phyloP scores from a whole-genome alignment of 2,113 vertebrate genomes.

The Cebus imitator region DNA sequence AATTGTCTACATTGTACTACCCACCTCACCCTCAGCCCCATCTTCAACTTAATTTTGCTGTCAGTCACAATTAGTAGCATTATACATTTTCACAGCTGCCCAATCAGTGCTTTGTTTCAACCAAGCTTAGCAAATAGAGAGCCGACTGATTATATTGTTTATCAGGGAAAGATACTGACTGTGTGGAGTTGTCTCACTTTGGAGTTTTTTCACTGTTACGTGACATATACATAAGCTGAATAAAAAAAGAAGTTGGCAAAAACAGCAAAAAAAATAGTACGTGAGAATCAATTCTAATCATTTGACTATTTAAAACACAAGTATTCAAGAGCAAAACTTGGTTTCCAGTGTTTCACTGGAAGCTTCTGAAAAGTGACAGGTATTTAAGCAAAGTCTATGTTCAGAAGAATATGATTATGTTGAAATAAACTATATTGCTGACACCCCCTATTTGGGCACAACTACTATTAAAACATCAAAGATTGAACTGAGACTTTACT shows the following conservation, averaged over 20 bases:
- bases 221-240: neutral
- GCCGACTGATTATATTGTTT: neutral
- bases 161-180: neutral
- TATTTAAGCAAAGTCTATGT: neutral
- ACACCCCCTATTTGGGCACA: neutral
- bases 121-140: neutral
- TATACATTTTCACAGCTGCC: constrained; percentile 38
- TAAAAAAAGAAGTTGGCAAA: neutral
- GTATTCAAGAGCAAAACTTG: neutral
- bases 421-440: neutral
- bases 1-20: neutral
- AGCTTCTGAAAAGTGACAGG: neutral
- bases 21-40: neutral
- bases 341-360: neutral
- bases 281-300: neutral
- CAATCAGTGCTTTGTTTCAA: constrained; percentile 50
- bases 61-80: constrained; percentile 38
- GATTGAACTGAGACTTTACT: neutral
- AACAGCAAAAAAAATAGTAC: neutral
- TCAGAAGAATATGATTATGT: neutral
- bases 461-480: neutral
- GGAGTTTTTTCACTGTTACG: neutral
- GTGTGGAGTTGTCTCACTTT: neutral
- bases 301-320: neutral
- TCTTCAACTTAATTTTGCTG: constrained; percentile 32